phyloP scores from a whole-genome alignment of 2,888 invertebrate species.

The Deladenus siricidicola region DNA sequence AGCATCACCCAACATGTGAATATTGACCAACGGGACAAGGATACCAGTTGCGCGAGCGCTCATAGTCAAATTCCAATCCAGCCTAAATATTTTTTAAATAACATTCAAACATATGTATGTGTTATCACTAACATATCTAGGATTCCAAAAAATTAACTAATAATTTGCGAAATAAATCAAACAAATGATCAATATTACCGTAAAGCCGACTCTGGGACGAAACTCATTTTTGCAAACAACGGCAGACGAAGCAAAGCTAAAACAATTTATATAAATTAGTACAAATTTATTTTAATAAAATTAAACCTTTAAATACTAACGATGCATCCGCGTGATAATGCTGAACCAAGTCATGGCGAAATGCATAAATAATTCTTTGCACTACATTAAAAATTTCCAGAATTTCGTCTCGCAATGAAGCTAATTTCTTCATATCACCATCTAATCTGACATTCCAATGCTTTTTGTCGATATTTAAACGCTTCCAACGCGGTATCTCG shows the following conservation, averaged over 20 bases:
- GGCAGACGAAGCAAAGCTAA: conserved; percentile 33
- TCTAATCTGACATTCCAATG: conserved; percentile 1
- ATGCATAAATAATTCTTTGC: conserved; percentile 16
- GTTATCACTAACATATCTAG: background rate
- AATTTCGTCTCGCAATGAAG: conserved; percentile 12
- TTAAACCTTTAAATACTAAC: conserved; percentile 11
- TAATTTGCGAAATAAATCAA: background rate
- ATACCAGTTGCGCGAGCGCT: conserved; percentile 15
- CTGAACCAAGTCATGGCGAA: background rate
- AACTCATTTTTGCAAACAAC: conserved; percentile 26
- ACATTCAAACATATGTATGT: background rate
- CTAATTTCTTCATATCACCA: background rate
- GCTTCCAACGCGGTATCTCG: conserved; percentile 2
- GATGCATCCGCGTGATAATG: background rate
- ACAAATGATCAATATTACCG: conserved; percentile 7
- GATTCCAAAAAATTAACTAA: background rate
- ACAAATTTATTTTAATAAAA: background rate
- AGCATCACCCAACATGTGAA: conserved; percentile 35
- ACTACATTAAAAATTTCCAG: conserved; percentile 15
- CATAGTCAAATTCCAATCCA: conserved; percentile 29
- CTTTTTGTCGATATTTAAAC: conserved; percentile 5
- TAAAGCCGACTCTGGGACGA: conserved; percentile 37
- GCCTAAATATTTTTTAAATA: conserved; percentile 12
- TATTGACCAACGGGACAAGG: conserved; percentile 34
- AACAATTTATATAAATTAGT: background rate